Evolutionary conservation across 2,797 vertebrate species (phyloP).

Genomic region (Gadopsis marmoratus): DNA sequence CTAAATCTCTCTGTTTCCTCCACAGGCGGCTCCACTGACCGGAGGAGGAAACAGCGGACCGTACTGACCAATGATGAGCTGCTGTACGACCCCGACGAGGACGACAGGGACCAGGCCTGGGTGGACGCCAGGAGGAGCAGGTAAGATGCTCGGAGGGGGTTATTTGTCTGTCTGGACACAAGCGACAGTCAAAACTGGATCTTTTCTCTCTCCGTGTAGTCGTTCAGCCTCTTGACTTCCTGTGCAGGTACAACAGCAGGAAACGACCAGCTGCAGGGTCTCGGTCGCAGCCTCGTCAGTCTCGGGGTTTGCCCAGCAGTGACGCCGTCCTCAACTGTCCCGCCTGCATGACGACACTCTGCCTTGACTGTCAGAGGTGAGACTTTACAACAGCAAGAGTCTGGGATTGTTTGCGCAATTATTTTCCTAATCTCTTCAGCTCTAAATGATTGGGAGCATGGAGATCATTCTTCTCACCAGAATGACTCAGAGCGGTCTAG

Average conservation of each 20-base stretch:
- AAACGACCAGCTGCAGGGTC: constrained; percentile 1
- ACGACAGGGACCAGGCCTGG: constrained; percentile 95
- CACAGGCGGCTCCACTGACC: constrained; percentile 77
- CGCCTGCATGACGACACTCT: constrained; percentile 96
- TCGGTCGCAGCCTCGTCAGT: constrained; percentile 38
- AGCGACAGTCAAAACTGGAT: not conserved
- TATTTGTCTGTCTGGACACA: not conserved
- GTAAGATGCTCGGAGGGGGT: constrained; percentile 76
- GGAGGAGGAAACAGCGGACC: constrained; percentile 79
- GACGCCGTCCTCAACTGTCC: constrained; percentile 97
- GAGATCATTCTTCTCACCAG: not conserved
- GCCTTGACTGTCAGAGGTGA: constrained; percentile 97
- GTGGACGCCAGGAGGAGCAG: constrained; percentile 89
- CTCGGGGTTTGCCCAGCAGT: constrained; percentile 85
- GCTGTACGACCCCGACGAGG: constrained; percentile 94
- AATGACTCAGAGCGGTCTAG: too few relatives aligned
- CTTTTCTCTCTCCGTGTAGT: not conserved
- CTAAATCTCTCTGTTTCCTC: not conserved
- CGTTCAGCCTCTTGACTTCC: not conserved
- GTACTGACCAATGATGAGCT: constrained; percentile 94
- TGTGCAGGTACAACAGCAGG: constrained; percentile 71
- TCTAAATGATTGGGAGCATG: not conserved
- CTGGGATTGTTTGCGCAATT: not conserved
- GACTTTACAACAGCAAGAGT: not conserved
- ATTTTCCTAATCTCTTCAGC: not conserved